A percentile compares a stretch with the other conserved stretches of the same genome.
Evolutionary conservation across 2,797 vertebrate genomes (phyloP).

Genomic region (Amniataba percoides): DNA sequence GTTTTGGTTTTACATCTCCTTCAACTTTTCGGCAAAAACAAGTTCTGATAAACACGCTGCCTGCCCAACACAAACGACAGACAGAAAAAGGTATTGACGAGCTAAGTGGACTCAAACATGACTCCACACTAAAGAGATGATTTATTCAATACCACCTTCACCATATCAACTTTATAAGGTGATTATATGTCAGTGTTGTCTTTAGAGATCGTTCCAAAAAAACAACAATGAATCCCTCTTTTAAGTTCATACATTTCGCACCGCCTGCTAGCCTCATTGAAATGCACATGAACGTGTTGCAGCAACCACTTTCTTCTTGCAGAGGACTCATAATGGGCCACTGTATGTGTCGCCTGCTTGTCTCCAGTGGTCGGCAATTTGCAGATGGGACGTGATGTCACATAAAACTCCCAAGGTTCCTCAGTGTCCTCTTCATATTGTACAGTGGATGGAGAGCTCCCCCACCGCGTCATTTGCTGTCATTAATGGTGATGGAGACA

Average conservation of each 20-base stretch:
- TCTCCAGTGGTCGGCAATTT: slow-evolving; percentile 39
- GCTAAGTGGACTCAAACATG: not conserved
- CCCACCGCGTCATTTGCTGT: slow-evolving; percentile 66
- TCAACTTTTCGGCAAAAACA: not conserved
- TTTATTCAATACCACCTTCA: not conserved
- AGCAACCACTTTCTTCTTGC: not conserved
- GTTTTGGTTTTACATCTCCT: not conserved
- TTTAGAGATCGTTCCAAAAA: not conserved
- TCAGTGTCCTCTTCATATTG: slow-evolving; percentile 52
- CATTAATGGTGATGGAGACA: slow-evolving; percentile 75
- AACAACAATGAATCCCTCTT: not conserved
- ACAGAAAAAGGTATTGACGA: not conserved
- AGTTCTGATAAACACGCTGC: not conserved
- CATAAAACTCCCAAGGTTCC: slow-evolving; percentile 48
- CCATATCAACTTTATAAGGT: not conserved
- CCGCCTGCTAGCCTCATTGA: not conserved
- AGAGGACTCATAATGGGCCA: slow-evolving; percentile 45
- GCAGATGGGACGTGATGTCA: slow-evolving; percentile 57
- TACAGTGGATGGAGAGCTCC: slow-evolving; percentile 53
- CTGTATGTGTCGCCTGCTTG: slow-evolving; percentile 40
- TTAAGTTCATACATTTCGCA: not conserved
- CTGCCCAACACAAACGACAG: not conserved
- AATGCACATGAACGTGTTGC: slow-evolving; percentile 4
- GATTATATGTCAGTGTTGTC: not conserved
- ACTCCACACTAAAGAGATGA: too few relatives aligned